Base-by-base conservation (phyloP, 1,140 invertebrate genomes). In the Drosophila yakuba region DNA sequence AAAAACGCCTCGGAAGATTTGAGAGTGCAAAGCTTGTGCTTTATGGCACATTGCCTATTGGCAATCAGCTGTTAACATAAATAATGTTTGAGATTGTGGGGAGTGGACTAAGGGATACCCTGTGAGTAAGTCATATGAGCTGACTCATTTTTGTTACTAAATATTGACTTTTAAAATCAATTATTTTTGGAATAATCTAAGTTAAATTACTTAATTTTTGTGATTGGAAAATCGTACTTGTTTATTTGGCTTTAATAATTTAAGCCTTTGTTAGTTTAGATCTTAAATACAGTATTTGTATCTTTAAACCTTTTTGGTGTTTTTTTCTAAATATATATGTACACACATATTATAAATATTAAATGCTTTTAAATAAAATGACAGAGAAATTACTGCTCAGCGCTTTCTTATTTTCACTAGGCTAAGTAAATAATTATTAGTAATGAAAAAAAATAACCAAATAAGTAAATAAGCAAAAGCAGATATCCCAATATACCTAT, bases 61-160 rank as follows among this genome's bases (percentile, higher is more conserved):
- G 64, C 67, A 71, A 71, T 71, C 64, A 71, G 66, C 51, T 71
- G 67, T 48, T 38, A 71, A 71, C 36, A 71, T 71, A 71, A 72
- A 71, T 72, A 58, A 58, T 58, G 52, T 1, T 10, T 12, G 2
- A 7, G 8, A 36, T 28, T 11, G 15, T 10, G n/a, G 3, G 5
- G 8, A 10, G 0, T 71, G 6, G 17, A 50, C 35, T n/a, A 1
- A n/a, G 2, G 11, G 10, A 71, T 72, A 58, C 64, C 51, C 63
- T 41, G 14, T 25, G 15, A 17, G 4, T 2, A 0, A 5, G 2
- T 3, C 2, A 39, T 7, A 0, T 0, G 32, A 15, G 14, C 6
- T n/a, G 15, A 4, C 1, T 3, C 38, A 14, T 39, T 32, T 32
- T 8, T 10, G 3, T 10, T 8, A 10, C 1, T 32, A 32, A 32